Evolutionary conservation across 2,797 vertebrate genomes (phyloP).

Genomic region (Tympanoctomys barrerae): DNA sequence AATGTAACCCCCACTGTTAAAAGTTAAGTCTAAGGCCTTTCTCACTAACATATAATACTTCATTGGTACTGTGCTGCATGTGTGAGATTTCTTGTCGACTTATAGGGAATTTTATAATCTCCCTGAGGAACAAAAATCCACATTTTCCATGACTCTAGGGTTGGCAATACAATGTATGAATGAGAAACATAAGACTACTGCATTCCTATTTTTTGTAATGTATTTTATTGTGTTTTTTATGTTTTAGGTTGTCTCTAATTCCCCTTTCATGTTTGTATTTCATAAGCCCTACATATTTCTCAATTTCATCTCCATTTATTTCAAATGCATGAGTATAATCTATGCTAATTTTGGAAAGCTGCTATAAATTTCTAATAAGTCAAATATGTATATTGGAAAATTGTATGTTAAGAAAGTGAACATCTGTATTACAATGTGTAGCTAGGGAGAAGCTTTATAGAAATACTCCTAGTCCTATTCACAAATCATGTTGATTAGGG

Average conservation of each 20-base stretch:
- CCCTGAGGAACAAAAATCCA: neutral
- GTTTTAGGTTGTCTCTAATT: conserved; percentile 17
- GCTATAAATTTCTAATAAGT: neutral
- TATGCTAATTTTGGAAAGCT: neutral
- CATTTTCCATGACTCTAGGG: neutral
- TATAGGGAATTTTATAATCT: neutral
- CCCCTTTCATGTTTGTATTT: neutral
- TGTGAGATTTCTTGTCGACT: neutral
- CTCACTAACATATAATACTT: neutral
- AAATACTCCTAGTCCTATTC: neutral
- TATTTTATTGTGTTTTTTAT: neutral
- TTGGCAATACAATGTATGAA: neutral
- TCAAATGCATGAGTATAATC: neutral
- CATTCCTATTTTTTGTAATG: neutral
- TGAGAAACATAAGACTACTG: neutral
- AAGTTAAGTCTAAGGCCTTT: neutral
- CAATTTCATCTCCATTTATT: neutral
- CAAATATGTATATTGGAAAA: neutral
- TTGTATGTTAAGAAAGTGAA: neutral
- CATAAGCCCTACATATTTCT: neutral
- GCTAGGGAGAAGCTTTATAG: conserved; percentile 3
- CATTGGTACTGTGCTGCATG: neutral
- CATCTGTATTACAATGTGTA: neutral
- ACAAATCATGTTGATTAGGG: neutral
- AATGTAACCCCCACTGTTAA: neutral